A percentile compares a stretch with the other conserved stretches of the same genome.
These are phyloP conservation scores for Megastigmus dorsalis DNA, from an alignment of 2,888 invertebrate genomes.

Conservation along the genomic window DNA sequence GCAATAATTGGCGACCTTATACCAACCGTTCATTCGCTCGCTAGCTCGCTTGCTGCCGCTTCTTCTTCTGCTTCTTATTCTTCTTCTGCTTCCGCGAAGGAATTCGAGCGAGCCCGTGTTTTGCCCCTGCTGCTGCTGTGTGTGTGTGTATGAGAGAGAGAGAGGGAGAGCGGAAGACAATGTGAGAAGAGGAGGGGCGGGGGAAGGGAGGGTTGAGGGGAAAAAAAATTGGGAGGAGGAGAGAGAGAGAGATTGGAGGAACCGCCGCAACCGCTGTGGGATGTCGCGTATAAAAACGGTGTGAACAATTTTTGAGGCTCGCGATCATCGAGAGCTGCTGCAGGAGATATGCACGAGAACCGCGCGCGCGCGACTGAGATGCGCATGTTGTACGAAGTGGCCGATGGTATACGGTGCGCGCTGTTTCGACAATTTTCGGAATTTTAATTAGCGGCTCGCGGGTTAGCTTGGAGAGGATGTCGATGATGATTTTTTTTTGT, in stretches of 20 bases:
- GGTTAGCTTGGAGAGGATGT: no score
- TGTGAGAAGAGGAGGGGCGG: not conserved
- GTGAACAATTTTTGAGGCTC: constrained; percentile 51
- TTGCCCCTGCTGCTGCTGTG: constrained; percentile 57
- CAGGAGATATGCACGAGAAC: constrained; percentile 20
- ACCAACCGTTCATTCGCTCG: no score
- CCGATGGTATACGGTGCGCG: no score
- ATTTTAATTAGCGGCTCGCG: no score
- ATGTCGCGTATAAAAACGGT: constrained; percentile 40
- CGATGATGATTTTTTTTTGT: no score
- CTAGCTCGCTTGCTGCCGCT: no score
- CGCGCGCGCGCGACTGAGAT: no score
- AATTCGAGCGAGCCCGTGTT: constrained; percentile 65
- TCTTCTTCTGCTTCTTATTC: not conserved
- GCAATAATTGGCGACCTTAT: constrained; percentile 72
- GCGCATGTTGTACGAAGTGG: no score
- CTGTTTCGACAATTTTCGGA: no score
- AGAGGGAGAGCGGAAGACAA: not conserved
- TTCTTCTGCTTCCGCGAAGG: constrained; percentile 67
- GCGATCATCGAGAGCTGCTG: no score
- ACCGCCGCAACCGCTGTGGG: constrained; percentile 11
- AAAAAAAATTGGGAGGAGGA: not conserved
- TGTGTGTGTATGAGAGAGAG: no score
- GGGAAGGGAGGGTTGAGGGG: not conserved
- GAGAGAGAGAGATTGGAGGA: not conserved